Percentiles rank a stretch among this genome's conserved stretches.
Evolutionary conservation across 2,888 invertebrate species (phyloP).

Genomic region (Argyresthia albistria): DNA sequence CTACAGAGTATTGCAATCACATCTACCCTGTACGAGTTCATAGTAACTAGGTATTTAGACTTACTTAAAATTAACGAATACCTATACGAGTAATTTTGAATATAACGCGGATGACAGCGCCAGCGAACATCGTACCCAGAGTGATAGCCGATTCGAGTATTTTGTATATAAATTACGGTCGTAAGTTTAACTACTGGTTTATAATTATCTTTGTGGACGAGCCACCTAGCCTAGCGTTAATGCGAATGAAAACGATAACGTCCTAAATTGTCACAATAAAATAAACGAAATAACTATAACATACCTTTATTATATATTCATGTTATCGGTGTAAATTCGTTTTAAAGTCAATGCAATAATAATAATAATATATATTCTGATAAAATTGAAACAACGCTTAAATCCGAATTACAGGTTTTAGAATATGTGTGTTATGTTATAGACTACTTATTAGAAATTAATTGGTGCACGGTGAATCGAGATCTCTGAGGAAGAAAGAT

Average conservation of each 20-base stretch:
- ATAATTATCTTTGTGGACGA: conserved; percentile 45
- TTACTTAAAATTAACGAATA: conserved; percentile 52
- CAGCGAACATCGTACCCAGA: conserved; percentile 22
- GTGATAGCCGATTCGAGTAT: conserved; percentile 28
- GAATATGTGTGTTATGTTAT: conserved; percentile 60
- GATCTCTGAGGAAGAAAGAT: conserved; percentile 34
- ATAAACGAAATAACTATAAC: conserved; percentile 61
- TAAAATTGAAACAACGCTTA: conserved; percentile 67
- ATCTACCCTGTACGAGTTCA: conserved; percentile 71
- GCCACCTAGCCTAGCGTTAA: conserved; percentile 68
- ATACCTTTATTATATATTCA: conserved; percentile 35
- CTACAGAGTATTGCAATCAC: conserved; percentile 62
- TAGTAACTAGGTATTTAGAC: conserved; percentile 52
- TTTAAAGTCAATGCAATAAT: conserved; percentile 55
- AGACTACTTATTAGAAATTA: conserved; percentile 43
- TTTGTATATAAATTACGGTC: conserved; percentile 3
- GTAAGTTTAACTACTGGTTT: conserved; percentile 37
- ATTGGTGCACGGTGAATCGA: conserved; percentile 59
- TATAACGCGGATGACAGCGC: conserved; percentile 39
- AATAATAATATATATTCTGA: conserved; percentile 56
- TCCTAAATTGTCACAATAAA: conserved; percentile 60
- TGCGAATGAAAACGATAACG: conserved; percentile 57
- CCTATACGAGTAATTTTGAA: conserved; percentile 46
- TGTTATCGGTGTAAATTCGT: conserved; percentile 58
- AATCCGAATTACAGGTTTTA: conserved; percentile 56